Evolutionary conservation across 2,888 invertebrate genomes (phyloP).

Genomic region (Molorchus minor): DNA sequence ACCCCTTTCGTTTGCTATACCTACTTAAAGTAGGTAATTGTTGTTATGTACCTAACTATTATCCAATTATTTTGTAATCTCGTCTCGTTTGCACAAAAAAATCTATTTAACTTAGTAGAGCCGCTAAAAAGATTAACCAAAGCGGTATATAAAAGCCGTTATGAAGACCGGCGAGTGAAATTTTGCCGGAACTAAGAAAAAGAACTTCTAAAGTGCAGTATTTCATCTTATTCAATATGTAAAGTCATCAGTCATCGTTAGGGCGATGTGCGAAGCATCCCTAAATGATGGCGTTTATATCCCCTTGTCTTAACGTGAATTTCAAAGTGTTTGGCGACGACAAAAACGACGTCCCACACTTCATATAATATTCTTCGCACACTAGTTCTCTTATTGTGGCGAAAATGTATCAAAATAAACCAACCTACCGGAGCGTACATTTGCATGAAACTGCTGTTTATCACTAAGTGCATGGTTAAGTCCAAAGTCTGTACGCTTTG

Average conservation of each 20-base stretch:
- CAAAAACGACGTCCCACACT: conserved; percentile 18
- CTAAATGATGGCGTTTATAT: conserved; percentile 55
- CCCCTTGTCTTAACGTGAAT: conserved; percentile 48
- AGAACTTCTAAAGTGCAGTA: conserved; percentile 44
- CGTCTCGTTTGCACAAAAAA: too few relatives aligned
- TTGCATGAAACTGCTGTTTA: background rate
- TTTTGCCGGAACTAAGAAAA: conserved; percentile 38
- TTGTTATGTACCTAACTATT: too few relatives aligned
- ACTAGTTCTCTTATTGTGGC: background rate
- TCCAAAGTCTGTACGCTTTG: too few relatives aligned
- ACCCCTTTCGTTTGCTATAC: too few relatives aligned
- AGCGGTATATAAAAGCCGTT: conserved; percentile 28
- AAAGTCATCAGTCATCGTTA: conserved; percentile 54
- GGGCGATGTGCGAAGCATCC: conserved; percentile 47
- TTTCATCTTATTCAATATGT: conserved; percentile 52
- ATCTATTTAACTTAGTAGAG: too few relatives aligned
- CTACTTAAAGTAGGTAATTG: too few relatives aligned
- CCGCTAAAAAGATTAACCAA: too few relatives aligned
- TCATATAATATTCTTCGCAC: conserved; percentile 27
- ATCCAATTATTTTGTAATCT: too few relatives aligned
- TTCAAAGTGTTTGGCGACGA: conserved; percentile 33
- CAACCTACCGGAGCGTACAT: background rate
- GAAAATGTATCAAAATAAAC: conserved; percentile 27
- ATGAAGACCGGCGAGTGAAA: conserved; percentile 39
- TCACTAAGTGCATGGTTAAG: too few relatives aligned